Evolutionary conservation across 2,113 vertebrate species (phyloP), one percentile per base, ranked within the genome.

Genomic region (Dendrocopos noguchii): DNA sequence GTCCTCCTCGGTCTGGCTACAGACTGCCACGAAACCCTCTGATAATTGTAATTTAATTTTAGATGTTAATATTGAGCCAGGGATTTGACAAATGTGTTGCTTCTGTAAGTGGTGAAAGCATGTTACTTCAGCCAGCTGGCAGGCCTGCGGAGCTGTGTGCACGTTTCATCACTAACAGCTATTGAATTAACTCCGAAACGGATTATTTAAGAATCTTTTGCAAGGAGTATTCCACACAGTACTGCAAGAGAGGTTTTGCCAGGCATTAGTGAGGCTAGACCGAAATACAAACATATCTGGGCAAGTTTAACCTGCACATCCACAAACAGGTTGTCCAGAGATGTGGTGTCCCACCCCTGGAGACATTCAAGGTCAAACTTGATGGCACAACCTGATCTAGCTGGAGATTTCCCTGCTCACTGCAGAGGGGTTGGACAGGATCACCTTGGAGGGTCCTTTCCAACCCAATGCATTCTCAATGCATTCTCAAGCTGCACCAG

Each of bases 111-210:
- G 91, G 95, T 94, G 87, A 96, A 86, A 93, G 93, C 47, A 81
- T 0, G 10, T 80, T 94, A 77, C 79, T 63, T 84, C 83, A 93
- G 92, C 96, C 96, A 97, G 94, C 95, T 97, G 95, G 96, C 92
- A 91, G 72, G 87, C 88, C 64, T 71, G 63, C 80, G 34, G 86
- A 94, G 87, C 94, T 95, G 66, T 21, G 71, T 94, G 95, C 93
- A 53, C 66, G 67, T 81, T 90, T 96, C 74, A 76, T 92, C 90
- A 71, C 72, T 87, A 92, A 89, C 84, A 89, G 86, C 63, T 92
- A 83, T 85, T 88, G 59, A 91, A 87, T 71, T 95, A 90, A 93
- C 79, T 93, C 57, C 46, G 47, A 78, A 78, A 87, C 72, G 90
- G 71, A 94, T 88, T 94, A 89, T 94, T 47, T 87, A 80, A 88